Conservation (phyloP, 2,888 invertebrate genomes). For the Cephalotes varians region DNA sequence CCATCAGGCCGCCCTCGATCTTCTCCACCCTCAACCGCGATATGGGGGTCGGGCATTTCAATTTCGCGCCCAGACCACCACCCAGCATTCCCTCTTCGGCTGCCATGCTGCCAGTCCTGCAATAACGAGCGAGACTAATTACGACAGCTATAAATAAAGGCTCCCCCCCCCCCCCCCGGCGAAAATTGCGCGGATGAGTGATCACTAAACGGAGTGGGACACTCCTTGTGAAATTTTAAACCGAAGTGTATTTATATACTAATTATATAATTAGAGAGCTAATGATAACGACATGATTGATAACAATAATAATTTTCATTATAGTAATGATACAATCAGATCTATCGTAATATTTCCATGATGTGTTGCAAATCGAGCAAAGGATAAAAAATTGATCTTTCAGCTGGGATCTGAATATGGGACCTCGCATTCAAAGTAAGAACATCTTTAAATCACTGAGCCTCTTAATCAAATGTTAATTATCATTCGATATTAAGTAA, state of each 20-base stretch:
- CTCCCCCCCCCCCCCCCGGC: neutral
- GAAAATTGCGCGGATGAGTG: constrained; percentile 23
- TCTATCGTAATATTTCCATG: neutral
- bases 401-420: constrained; percentile 86
- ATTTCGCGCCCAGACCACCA: constrained; percentile 79
- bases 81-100: constrained; percentile 86
- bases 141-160: constrained; percentile 45
- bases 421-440: constrained; percentile 91
- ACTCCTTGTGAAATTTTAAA: constrained; percentile 1
- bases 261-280: neutral
- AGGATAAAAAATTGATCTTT: constrained; percentile 77
- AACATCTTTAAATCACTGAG: constrained; percentile 58
- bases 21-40: constrained; percentile 91
- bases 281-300: neutral
- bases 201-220: neutral
- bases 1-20: constrained; percentile 92
- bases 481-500: neutral
- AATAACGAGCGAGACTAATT: constrained; percentile 75
- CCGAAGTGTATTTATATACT: neutral
- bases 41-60: constrained; percentile 89
- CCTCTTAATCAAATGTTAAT: neutral
- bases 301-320: neutral
- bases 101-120: constrained; percentile 88
- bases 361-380: neutral
- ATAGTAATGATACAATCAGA: neutral